These are phyloP conservation scores for Thinocorus orbignyianus DNA, from an alignment of 2,113 vertebrate genomes.

Conservation along the genomic window DNA sequence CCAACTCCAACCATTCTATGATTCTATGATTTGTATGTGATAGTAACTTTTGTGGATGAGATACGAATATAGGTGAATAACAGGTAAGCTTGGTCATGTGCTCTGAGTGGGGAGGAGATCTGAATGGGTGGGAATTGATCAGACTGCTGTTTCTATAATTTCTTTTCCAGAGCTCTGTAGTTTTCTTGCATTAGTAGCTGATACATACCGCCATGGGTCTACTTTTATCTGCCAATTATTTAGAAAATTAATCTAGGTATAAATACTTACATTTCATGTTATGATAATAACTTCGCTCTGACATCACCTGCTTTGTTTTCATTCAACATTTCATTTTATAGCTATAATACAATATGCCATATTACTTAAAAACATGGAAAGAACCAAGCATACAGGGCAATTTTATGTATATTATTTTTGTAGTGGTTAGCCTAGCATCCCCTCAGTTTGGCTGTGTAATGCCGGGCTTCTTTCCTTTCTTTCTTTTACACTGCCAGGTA, in stretches of 20 bases:
- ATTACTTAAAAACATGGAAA: background rate
- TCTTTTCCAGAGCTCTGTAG: background rate
- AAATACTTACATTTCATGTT: background rate
- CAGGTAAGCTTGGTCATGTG: background rate
- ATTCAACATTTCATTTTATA: background rate
- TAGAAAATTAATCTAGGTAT: background rate
- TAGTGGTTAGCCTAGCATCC: background rate
- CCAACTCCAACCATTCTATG: too few relatives aligned
- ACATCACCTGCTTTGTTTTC: background rate
- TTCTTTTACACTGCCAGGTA: background rate
- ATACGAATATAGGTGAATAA: background rate
- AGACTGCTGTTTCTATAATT: background rate
- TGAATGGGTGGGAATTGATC: background rate
- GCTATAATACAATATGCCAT: background rate
- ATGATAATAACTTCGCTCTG: background rate
- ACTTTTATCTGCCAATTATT: background rate
- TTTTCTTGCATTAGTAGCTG: background rate
- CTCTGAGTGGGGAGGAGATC: background rate
- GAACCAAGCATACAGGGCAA: background rate
- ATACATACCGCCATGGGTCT: background rate
- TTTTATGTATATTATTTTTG: background rate
- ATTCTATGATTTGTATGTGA: background rate
- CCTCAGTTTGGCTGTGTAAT: background rate
- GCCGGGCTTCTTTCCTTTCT: background rate
- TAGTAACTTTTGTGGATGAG: background rate